These are phyloP conservation scores for Nyctibius grandis DNA, from an alignment of 2,797 vertebrate species.

Conservation along the genomic window DNA sequence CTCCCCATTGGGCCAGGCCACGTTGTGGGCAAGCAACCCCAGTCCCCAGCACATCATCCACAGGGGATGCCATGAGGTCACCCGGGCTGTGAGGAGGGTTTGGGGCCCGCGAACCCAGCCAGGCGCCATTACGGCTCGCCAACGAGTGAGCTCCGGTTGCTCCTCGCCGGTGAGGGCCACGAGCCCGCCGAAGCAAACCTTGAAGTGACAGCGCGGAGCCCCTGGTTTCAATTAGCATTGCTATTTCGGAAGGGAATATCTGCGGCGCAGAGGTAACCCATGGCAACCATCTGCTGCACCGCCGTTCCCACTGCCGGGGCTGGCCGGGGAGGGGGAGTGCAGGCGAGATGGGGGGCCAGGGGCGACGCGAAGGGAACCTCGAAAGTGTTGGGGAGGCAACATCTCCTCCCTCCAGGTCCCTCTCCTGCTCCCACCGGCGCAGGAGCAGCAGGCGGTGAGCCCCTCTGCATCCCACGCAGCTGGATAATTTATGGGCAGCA, in stretches of 20 bases:
- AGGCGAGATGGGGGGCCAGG: neutral
- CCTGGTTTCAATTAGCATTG: slow-evolving; percentile 66
- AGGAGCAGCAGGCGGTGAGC: neutral
- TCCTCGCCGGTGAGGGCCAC: neutral
- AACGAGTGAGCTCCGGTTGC: neutral
- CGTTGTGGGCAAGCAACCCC: neutral
- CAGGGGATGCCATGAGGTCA: neutral
- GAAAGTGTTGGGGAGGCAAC: neutral
- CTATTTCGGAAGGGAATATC: slow-evolving; percentile 74
- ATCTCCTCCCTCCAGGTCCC: neutral
- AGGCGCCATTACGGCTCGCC: neutral
- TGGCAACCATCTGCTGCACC: slow-evolving; percentile 74
- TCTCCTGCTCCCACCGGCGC: neutral
- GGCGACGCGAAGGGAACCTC: neutral
- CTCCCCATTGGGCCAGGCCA: neutral
- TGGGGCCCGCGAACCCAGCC: neutral
- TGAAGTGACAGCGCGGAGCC: slow-evolving; percentile 21
- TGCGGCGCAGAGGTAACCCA: slow-evolving; percentile 68
- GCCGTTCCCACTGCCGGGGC: slow-evolving; percentile 50
- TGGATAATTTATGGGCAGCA: slow-evolving; percentile 48
- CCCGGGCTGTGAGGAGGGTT: fast-evolving
- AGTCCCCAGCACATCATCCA: fast-evolving
- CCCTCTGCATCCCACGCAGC: neutral
- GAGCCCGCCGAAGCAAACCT: slow-evolving; percentile 35
- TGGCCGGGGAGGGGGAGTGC: slow-evolving; percentile 30